These are phyloP conservation scores for Thysanoteuthis rhombus DNA, from an alignment of 2,888 invertebrate species.

Conservation along the genomic window DNA sequence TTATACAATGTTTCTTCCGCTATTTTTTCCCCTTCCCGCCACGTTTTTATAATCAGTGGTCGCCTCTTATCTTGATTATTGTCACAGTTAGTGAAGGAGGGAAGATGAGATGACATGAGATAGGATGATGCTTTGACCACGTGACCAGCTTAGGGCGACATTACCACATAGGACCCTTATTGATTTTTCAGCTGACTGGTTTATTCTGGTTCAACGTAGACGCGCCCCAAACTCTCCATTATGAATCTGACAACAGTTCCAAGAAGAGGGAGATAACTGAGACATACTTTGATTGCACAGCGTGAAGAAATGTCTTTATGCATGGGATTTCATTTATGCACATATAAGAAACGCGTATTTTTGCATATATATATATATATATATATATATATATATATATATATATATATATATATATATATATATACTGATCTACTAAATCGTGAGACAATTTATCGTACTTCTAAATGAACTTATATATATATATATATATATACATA, in stretches of 20 bases:
- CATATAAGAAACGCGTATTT: too few relatives aligned
- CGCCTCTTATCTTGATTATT: not conserved
- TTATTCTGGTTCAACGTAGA: not conserved
- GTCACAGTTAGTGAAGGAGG: not conserved
- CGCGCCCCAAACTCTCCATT: not conserved
- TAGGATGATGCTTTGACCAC: not conserved
- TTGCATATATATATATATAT: too few relatives aligned
- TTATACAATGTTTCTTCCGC: not conserved
- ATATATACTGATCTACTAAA: too few relatives aligned
- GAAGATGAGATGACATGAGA: not conserved
- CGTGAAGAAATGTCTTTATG: too few relatives aligned
- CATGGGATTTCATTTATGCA: too few relatives aligned
- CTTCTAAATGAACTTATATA: too few relatives aligned
- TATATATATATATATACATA: too few relatives aligned
- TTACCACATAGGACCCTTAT: not conserved
- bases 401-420: too few relatives aligned
- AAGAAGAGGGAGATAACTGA: not conserved
- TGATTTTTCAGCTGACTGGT: not conserved
- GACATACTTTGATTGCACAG: too few relatives aligned
- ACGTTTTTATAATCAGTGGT: not conserved
- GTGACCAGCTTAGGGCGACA: not conserved
- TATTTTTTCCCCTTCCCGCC: not conserved
- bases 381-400: too few relatives aligned
- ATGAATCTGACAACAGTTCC: not conserved
- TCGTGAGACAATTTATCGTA: too few relatives aligned